Evolutionary conservation across 2,113 vertebrate species (phyloP).

Genomic region (Alexandromys fortis): DNA sequence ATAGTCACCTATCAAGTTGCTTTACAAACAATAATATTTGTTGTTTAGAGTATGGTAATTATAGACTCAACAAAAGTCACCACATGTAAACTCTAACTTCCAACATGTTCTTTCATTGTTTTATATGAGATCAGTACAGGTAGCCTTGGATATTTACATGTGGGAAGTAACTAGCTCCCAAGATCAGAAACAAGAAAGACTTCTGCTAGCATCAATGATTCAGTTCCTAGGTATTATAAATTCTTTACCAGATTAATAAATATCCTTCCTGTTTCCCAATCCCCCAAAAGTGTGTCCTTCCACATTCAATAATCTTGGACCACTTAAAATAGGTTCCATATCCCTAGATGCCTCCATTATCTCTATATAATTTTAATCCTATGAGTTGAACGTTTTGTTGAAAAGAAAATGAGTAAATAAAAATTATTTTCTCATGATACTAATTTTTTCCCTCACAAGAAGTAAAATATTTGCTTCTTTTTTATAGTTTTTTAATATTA

Average conservation of each 20-base stretch:
- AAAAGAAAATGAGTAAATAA: constrained; percentile 2
- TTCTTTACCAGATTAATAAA: background rate
- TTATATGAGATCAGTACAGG: constrained; percentile 37
- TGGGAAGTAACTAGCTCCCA: background rate
- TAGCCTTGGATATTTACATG: background rate
- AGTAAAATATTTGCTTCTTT: background rate
- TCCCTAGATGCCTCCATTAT: background rate
- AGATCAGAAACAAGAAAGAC: background rate
- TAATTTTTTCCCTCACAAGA: constrained; percentile 24
- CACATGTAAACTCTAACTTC: background rate
- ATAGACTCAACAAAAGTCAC: background rate
- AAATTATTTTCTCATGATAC: background rate
- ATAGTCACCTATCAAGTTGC: background rate
- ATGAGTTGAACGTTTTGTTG: constrained; percentile 7
- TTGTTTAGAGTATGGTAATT: background rate
- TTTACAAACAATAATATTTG: background rate
- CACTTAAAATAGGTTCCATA: background rate
- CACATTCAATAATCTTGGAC: background rate
- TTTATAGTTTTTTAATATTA: constrained; percentile 35
- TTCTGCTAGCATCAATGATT: background rate
- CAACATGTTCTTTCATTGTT: background rate
- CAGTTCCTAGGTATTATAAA: background rate
- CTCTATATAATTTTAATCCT: background rate
- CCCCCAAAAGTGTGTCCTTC: background rate
- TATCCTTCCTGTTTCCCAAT: background rate